Evolutionary conservation across 2,797 vertebrate species (phyloP), one percentile per base, ranked within the genome.

Genomic region (Enteromius paludinosus): DNA sequence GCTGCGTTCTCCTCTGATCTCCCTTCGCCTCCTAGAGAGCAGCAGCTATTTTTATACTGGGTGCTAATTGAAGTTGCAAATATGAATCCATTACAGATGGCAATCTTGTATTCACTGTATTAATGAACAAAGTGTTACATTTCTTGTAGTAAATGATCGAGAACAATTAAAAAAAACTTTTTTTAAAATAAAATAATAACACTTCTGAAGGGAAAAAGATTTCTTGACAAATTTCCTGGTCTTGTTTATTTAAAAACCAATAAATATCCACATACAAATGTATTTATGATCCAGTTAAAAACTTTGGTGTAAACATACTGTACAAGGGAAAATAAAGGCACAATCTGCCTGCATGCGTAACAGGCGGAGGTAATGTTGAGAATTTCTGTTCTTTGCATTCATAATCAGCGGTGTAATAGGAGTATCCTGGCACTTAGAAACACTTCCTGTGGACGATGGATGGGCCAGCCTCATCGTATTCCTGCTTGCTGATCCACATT

Each of bases 401-500:
- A n/a, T 72, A 56, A 43, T 59, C 14, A n/a, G 62, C 10, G 8
- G 69, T 35, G 20, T 43, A 18, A 52, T 23, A 23, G 3, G 47
- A 23, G 25, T 35, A 35, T 61, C 28, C 15, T 33, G 38, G 12
- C 15, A 17, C 78, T 88, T 91, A 91, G 86, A 91, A 91, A 84
- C 96, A 97, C 95, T 90, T 97, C 94, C 90, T 90, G 95, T 97
- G 90, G 91, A 97, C 91, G 92, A 91, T 91, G 74, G 94, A 87
- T 93, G 96, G 84, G 93, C 96, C 75, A 93, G 88, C 88, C 84
- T 89, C 87, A 18, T 96, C 83, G 92, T 96, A 56, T 94, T 96
- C 96, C 0, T 94, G 95, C 88, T 97, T 97, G 93, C 95, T 96
- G 93, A 97, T 97, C 96, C 96, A 97, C 96, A 96, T 97, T 92